Evolutionary conservation across 1,140 invertebrate genomes (phyloP), one percentile per base, ranked within the genome.

Genomic region (Dendroctonus valens): DNA sequence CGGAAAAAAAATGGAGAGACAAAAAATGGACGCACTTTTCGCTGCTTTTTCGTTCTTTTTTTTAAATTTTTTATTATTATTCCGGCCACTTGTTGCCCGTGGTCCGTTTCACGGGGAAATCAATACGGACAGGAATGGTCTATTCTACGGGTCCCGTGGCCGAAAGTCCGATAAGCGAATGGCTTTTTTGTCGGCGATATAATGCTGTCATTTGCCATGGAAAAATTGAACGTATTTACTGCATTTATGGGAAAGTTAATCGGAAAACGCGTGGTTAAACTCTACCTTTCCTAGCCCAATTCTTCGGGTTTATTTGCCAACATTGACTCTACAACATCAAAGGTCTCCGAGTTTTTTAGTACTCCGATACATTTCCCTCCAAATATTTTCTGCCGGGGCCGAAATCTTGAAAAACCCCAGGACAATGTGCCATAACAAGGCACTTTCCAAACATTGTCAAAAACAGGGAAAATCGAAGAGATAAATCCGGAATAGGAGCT

Each of bases 41-140:
- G 54, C 65, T 68, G 70, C 61, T 64, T 53, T 57, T 57, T 61
- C 52, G 46, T 48, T 52, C 9, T n/a, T 52, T 52, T 52, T 52
- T 52, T 52, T 15, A 7, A 51, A 15, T 52, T 52, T 52, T n/a
- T 48, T 48, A n/a, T 48, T 14, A 48, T 11, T 48, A 48, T 11
- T 14, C 42, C 40, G 72, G 69, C 75, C 75, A 76, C 75, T 74
- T 76, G 75, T 76, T 76, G 75, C 50, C 39, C 37, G 40, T 15
- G 40, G 40, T 44, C 55, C 40, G 55, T 58, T 58, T 58, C 39
- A 15, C 9, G 39, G 9, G 15, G 55, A 58, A 58, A 58, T 58
- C 55, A 58, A 58, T 58, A 58, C 55, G 38, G 12, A 41, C 26
- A 26, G 26, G 52, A 40, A 54, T 38, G 52, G 15, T 54, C 52